These are phyloP conservation scores for Acromyrmex echinatior DNA, from an alignment of 1,140 invertebrate genomes.

Conservation along the genomic window DNA sequence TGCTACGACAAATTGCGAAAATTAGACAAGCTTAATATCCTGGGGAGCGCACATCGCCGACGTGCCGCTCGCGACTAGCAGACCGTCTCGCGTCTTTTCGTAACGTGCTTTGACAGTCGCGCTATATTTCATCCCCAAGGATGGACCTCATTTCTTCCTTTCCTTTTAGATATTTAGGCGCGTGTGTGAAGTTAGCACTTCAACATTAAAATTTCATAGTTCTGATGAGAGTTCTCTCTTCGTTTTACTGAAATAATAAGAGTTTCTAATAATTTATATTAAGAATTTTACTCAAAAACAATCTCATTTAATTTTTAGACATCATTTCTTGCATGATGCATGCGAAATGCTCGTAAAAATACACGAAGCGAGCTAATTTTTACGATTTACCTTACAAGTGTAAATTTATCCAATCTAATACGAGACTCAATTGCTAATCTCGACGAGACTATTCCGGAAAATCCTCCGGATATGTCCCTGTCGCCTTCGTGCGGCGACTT, in stretches of 20 bases:
- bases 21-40: slow-evolving; percentile 79
- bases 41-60: slow-evolving; percentile 41
- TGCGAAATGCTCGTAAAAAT: not conserved
- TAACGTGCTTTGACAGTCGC: not conserved
- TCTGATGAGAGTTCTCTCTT: no score
- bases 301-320: no score
- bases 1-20: slow-evolving; percentile 79
- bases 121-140: not conserved
- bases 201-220: no score
- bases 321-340: not conserved
- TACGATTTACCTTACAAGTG: not conserved
- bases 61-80: not conserved
- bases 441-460: not conserved
- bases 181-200: no score
- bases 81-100: slow-evolving; percentile 29
- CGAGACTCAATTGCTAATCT: not conserved
- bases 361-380: not conserved
- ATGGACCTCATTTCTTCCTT: not conserved
- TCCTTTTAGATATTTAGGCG: not conserved
- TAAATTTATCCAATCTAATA: not conserved
- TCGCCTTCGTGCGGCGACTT: not conserved
- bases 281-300: no score
- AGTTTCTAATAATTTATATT: no score
- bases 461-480: slow-evolving; percentile 17
- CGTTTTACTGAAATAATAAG: no score